phyloP scores from a whole-genome alignment of 2,888 invertebrate species.

The Lasius fuliginosus region DNA sequence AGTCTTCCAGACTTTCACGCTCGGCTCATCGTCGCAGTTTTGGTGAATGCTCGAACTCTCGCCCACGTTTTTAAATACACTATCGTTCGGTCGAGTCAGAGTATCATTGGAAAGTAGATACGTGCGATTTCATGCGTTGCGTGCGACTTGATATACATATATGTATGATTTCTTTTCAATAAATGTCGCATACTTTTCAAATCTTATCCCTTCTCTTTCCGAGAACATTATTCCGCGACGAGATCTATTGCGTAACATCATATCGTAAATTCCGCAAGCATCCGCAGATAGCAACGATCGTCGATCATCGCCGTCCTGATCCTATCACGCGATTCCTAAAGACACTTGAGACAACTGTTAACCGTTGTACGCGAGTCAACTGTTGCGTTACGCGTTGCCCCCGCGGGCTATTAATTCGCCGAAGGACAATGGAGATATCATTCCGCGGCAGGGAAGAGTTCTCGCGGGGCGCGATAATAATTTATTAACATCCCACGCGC shows the following conservation, averaged over 20 bases:
- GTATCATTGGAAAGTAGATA: not conserved
- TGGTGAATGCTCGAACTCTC: not conserved
- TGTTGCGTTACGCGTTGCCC: conserved; percentile 40
- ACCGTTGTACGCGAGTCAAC: conserved; percentile 33
- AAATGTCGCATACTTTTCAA: not conserved
- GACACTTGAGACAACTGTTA: conserved; percentile 38
- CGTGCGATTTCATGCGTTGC: not conserved
- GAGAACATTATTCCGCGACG: not conserved
- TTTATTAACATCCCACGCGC: conserved; percentile 81
- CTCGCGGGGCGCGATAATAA: conserved; percentile 78
- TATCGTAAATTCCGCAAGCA: conserved; percentile 18
- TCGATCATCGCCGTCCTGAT: conserved; percentile 53
- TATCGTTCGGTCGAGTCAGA: not conserved
- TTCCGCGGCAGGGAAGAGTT: conserved; percentile 70
- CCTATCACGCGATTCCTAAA: conserved; percentile 2
- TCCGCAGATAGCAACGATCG: conserved; percentile 17
- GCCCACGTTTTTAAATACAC: not conserved
- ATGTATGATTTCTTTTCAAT: not conserved
- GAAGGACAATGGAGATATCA: conserved; percentile 83
- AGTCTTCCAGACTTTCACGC: conserved; percentile 33
- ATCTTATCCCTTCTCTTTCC: not conserved
- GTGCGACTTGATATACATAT: not conserved
- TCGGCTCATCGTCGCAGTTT: conserved; percentile 19
- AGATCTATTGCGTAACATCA: conserved; percentile 28
- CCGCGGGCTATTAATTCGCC: conserved; percentile 78